Percentiles rank a stretch among this genome's conserved stretches.
These are phyloP conservation scores for Scaptomyza pallida DNA, from an alignment of 1,140 invertebrate genomes.

Conservation along the genomic window DNA sequence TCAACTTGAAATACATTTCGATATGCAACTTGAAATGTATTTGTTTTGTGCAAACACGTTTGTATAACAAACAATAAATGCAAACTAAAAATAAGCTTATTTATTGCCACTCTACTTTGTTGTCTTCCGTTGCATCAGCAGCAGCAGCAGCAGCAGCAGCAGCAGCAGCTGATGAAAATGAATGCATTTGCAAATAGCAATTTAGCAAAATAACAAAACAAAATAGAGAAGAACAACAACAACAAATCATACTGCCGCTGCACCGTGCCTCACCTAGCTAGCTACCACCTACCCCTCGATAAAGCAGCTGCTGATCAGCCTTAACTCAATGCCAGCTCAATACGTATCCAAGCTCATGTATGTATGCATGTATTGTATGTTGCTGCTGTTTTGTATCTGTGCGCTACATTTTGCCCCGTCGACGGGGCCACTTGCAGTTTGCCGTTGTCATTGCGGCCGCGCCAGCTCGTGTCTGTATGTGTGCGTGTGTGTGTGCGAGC, in stretches of 20 bases:
- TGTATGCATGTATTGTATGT: too few species aligned
- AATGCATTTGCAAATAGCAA: conserved; percentile 42
- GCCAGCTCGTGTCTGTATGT: conserved; percentile 6
- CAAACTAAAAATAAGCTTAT: conserved; percentile 67
- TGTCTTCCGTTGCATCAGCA: conserved; percentile 67
- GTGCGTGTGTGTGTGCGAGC: background rate
- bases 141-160: too few species aligned
- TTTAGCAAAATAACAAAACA: conserved; percentile 11
- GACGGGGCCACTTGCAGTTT: conserved; percentile 47
- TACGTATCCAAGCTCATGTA: conserved; percentile 52
- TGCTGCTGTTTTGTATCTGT: conserved; percentile 57
- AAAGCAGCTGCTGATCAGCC: conserved; percentile 43
- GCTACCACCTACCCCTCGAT: conserved; percentile 24
- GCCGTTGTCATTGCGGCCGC: conserved; percentile 71
- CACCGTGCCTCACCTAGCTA: conserved; percentile 5
- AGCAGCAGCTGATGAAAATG: conserved; percentile 58
- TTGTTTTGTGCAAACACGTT: conserved; percentile 26
- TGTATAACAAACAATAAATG: conserved; percentile 36
- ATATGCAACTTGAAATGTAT: conserved; percentile 39
- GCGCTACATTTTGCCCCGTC: conserved; percentile 65
- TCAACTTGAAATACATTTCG: conserved; percentile 43
- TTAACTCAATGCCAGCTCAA: conserved; percentile 64
- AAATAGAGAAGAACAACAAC: background rate
- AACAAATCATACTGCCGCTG: conserved; percentile 15
- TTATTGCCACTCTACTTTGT: conserved; percentile 66